Conservation (phyloP, 2,888 invertebrate species). For the Prosopocoilus inquinatus region DNA sequence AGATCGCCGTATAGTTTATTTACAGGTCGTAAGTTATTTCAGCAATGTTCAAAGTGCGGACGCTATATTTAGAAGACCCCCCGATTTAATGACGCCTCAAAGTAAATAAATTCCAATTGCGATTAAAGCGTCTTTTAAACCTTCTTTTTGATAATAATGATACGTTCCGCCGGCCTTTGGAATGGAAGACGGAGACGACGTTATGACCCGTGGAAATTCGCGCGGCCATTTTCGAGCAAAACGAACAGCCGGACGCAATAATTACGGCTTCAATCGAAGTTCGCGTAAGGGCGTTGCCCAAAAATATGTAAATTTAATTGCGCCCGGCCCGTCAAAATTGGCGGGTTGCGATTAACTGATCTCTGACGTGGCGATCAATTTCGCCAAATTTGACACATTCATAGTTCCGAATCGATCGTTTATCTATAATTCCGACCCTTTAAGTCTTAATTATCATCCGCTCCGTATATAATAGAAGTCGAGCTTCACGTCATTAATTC, state of each 20-base stretch:
- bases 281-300: background rate
- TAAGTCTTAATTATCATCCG: constrained; percentile 25
- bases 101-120: constrained; percentile 8
- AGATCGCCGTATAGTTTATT: too few species aligned
- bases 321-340: background rate
- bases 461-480: constrained; percentile 6
- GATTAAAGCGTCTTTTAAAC: background rate
- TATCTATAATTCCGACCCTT: constrained; percentile 26
- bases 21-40: too few species aligned
- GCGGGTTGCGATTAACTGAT: constrained; percentile 1
- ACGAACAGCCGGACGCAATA: background rate
- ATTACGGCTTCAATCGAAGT: background rate
- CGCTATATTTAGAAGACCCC: too few species aligned
- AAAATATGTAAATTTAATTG: constrained; percentile 5
- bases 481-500: constrained; percentile 9
- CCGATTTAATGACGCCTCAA: constrained; percentile 1
- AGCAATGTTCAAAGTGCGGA: too few species aligned
- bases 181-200: background rate
- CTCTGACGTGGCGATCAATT: constrained; percentile 24
- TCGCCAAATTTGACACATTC: constrained; percentile 30
- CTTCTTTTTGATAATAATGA: too few species aligned
- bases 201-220: background rate
- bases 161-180: too few species aligned
- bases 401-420: constrained; percentile 27
- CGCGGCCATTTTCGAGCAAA: background rate